These are phyloP conservation scores for Lepidochitona cinerea DNA, from an alignment of 2,888 invertebrate species.

Conservation along the genomic window DNA sequence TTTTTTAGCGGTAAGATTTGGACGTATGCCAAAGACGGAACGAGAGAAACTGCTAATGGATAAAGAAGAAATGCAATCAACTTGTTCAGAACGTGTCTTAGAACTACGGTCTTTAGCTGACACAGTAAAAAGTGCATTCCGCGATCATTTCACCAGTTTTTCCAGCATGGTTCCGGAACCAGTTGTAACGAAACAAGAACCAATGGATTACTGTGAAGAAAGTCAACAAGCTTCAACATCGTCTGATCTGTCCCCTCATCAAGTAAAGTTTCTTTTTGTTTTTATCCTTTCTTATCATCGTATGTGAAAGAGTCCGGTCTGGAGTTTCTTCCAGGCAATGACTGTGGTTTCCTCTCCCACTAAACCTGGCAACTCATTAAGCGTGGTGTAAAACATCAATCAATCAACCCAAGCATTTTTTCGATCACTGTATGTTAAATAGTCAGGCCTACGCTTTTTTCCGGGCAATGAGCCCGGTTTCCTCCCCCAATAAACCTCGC, in stretches of 20 bases:
- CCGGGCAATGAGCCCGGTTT: too few relatives aligned
- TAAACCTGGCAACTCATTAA: too few relatives aligned
- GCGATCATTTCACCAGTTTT: not conserved
- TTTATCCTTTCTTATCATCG: too few relatives aligned
- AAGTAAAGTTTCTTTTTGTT: too few relatives aligned
- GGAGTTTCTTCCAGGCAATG: too few relatives aligned
- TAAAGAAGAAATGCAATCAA: slow-evolving; percentile 51
- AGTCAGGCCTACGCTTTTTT: too few relatives aligned
- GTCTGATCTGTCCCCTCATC: not conserved
- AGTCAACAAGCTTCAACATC: not conserved
- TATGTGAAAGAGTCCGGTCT: too few relatives aligned
- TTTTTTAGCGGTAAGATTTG: slow-evolving; percentile 62
- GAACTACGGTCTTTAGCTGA: slow-evolving; percentile 58
- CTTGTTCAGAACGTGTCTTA: slow-evolving; percentile 45
- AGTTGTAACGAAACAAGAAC: not conserved
- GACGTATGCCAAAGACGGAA: slow-evolving; percentile 62
- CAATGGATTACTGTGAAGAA: not conserved
- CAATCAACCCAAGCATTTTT: too few relatives aligned
- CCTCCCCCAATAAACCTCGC: too few relatives aligned
- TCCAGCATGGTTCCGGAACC: not conserved
- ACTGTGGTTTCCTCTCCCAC: too few relatives aligned
- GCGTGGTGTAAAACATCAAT: too few relatives aligned
- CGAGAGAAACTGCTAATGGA: slow-evolving; percentile 61
- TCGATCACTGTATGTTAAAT: too few relatives aligned
- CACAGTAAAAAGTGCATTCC: slow-evolving; percentile 54